Percentiles rank a stretch among this genome's conserved stretches.
phyloP scores from a whole-genome alignment of 2,113 vertebrate species.

The Mixornis gularis region DNA sequence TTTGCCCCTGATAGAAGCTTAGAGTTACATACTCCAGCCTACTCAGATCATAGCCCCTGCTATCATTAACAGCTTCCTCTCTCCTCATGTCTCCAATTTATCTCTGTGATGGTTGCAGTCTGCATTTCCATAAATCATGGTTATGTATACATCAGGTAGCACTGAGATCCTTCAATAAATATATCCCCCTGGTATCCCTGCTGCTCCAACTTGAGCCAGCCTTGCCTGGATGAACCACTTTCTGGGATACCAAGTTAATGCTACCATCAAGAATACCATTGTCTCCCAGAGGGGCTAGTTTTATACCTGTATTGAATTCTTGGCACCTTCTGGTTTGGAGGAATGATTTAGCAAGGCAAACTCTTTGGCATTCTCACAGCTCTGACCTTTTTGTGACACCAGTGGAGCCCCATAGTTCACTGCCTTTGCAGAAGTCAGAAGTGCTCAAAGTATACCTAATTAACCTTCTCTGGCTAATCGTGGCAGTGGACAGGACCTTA shows the following conservation, averaged over 20 bases:
- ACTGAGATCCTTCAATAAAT: background rate
- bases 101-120: background rate
- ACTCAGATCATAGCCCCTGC: background rate
- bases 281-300: background rate
- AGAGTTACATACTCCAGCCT: background rate
- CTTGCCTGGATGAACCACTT: background rate
- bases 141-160: background rate
- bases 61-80: background rate
- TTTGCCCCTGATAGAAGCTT: background rate
- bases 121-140: background rate
- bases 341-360: conserved; percentile 12
- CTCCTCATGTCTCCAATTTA: background rate
- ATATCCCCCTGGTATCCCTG: background rate
- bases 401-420: background rate
- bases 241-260: background rate
- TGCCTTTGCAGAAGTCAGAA: conserved; percentile 24
- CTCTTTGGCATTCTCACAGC: background rate
- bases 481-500: conserved; percentile 40
- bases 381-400: conserved; percentile 18
- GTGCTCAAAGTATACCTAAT: conserved; percentile 51
- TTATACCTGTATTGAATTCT: background rate
- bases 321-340: background rate
- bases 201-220: background rate
- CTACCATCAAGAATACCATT: background rate
- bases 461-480: conserved; percentile 67